Conservation (phyloP, 2,113 vertebrate genomes). For the Pseudorasbora parva region DNA sequence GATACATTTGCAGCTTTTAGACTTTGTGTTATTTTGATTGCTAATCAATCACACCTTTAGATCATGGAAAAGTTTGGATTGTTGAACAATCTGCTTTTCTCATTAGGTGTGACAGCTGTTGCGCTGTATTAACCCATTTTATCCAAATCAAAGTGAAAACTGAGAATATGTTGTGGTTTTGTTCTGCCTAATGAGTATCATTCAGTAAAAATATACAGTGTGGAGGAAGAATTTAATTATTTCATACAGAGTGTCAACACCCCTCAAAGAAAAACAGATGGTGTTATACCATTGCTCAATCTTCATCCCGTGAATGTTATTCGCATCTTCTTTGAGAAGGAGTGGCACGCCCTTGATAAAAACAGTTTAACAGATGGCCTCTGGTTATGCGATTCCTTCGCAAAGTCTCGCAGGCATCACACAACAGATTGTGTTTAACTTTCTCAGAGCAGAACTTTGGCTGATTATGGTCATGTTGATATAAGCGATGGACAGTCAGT, state of each 20-base stretch:
- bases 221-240: slow-evolving; percentile 3
- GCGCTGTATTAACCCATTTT: slow-evolving; percentile 3
- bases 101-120: slow-evolving; percentile 29
- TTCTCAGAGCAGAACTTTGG: slow-evolving; percentile 24
- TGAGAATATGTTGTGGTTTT: slow-evolving; percentile 32
- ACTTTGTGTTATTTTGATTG: slow-evolving; percentile 4
- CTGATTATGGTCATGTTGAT: slow-evolving; percentile 16
- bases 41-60: slow-evolving; percentile 22
- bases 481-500: not conserved
- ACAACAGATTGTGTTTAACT: slow-evolving; percentile 40
- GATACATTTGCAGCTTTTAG: not conserved
- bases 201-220: slow-evolving; percentile 16
- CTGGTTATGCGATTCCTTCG: slow-evolving; percentile 37
- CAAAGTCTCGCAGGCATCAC: slow-evolving; percentile 37
- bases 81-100: slow-evolving; percentile 32
- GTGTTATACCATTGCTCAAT: slow-evolving; percentile 3
- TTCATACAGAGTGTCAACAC: slow-evolving; percentile 33
- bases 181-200: slow-evolving; percentile 6
- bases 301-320: slow-evolving; percentile 37
- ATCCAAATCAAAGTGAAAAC: slow-evolving; percentile 16
- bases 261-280: slow-evolving; percentile 21
- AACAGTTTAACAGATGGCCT: slow-evolving; percentile 51
- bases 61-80: slow-evolving; percentile 4
- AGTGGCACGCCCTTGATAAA: slow-evolving; percentile 40
- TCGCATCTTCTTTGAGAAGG: slow-evolving; percentile 43